phyloP scores from a whole-genome alignment of 2,888 invertebrate species.

The Euplagia quadripunctaria region DNA sequence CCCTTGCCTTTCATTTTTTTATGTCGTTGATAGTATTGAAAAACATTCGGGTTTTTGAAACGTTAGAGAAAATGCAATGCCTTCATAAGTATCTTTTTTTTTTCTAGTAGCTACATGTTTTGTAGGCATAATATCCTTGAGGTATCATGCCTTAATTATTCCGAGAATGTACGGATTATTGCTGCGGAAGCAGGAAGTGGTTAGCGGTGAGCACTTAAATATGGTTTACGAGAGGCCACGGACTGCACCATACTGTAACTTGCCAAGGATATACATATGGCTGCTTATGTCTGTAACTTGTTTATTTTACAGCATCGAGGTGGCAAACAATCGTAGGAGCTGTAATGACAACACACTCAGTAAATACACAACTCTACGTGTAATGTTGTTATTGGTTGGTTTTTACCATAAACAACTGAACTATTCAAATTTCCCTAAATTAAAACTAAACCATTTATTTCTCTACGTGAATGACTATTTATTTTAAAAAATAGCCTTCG shows the following conservation, averaged over 20 bases:
- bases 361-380: no score
- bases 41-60: not conserved
- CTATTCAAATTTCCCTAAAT: not conserved
- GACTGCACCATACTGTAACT: slow-evolving; percentile 22
- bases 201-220: slow-evolving; percentile 30
- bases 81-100: not conserved
- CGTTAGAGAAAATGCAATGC: no score
- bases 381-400: no score
- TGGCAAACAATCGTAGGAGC: not conserved
- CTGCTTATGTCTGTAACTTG: not conserved
- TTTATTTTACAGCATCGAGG: not conserved
- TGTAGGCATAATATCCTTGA: slow-evolving; percentile 6
- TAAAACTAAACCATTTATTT: not conserved
- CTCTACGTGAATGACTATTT: no score
- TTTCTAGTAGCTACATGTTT: not conserved
- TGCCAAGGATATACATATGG: slow-evolving; percentile 13
- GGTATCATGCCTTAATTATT: slow-evolving; percentile 25
- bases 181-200: slow-evolving; percentile 39
- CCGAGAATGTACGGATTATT: slow-evolving; percentile 36
- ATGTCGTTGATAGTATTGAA: not conserved
- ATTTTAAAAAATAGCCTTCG: no score
- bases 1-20: not conserved
- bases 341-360: no score
- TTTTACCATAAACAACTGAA: not conserved
- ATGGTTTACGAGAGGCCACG: slow-evolving; percentile 37